Percentiles rank a stretch among this genome's conserved stretches.
Evolutionary conservation across 2,888 invertebrate species (phyloP).

Genomic region (Scaptomyza flava): DNA sequence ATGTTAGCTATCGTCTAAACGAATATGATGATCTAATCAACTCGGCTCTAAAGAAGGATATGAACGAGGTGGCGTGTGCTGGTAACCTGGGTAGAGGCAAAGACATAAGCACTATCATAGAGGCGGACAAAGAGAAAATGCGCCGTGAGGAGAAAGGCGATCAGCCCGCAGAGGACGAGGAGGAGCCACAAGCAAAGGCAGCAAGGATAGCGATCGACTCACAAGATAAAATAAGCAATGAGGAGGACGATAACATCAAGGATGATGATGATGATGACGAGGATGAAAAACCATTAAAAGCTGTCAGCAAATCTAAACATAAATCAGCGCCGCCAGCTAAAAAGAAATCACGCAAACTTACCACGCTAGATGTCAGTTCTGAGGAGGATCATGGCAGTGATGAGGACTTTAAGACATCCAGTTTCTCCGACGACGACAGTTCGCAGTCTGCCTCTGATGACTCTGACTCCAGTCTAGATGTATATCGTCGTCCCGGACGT

Average conservation of each 20-base stretch:
- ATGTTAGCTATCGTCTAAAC: constrained; percentile 93
- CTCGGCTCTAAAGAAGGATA: constrained; percentile 92
- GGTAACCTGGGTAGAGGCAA: constrained; percentile 94
- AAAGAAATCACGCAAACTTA: constrained; percentile 91
- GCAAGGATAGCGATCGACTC: neutral
- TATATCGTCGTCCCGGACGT: constrained; percentile 84
- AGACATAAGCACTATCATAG: constrained; percentile 95
- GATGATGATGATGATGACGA: constrained; percentile 85
- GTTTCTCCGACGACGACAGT: constrained; percentile 85
- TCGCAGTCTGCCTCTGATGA: constrained; percentile 86
- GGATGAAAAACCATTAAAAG: constrained; percentile 80
- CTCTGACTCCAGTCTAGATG: constrained; percentile 85
- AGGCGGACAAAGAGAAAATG: constrained; percentile 88
- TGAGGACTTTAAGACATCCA: constrained; percentile 94
- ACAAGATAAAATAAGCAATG: constrained; percentile 43
- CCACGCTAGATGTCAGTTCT: constrained; percentile 92
- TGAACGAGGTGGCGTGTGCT: constrained; percentile 90
- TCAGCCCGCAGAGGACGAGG: constrained; percentile 58
- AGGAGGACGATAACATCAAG: constrained; percentile 58
- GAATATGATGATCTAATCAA: constrained; percentile 98
- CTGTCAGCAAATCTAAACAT: constrained; percentile 60
- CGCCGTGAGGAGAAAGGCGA: constrained; percentile 67
- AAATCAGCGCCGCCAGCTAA: constrained; percentile 73
- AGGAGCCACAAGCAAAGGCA: constrained; percentile 46
- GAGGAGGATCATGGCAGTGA: constrained; percentile 92